These are phyloP conservation scores for Epirrita christyi DNA, from an alignment of 2,888 invertebrate genomes.

Conservation along the genomic window DNA sequence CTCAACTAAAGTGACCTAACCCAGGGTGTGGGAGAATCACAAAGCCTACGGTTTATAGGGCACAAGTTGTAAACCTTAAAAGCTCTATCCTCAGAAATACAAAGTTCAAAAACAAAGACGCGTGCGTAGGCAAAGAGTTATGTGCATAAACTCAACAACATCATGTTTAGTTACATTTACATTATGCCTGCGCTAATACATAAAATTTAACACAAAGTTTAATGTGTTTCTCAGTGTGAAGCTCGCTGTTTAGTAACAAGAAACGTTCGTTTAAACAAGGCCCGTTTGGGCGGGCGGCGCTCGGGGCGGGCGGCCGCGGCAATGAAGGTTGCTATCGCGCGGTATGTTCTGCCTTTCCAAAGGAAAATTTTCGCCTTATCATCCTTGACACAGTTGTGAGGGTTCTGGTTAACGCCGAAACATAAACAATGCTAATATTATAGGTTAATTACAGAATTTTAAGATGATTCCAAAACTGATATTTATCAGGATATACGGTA, in stretches of 20 bases:
- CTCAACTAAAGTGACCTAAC: no score
- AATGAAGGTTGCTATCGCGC: slow-evolving; percentile 29
- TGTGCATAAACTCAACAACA: slow-evolving; percentile 18
- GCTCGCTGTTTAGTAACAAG: slow-evolving; percentile 40
- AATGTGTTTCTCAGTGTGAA: slow-evolving; percentile 37
- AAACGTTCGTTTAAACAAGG: slow-evolving; percentile 46
- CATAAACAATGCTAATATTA: slow-evolving; percentile 22
- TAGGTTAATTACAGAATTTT: neutral
- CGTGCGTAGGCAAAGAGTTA: slow-evolving; percentile 1
- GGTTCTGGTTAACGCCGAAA: slow-evolving; percentile 37
- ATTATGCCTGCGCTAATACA: slow-evolving; percentile 31
- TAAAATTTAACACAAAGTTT: slow-evolving; percentile 36
- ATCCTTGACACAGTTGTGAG: slow-evolving; percentile 63
- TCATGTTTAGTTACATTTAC: slow-evolving; percentile 27
- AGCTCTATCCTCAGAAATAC: neutral
- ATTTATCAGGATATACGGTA: slow-evolving; percentile 7
- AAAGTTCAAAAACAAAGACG: neutral
- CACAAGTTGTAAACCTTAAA: neutral
- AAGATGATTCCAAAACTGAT: slow-evolving; percentile 17
- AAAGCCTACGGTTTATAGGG: neutral
- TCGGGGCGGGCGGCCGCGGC: slow-evolving; percentile 30
- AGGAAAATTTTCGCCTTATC: slow-evolving; percentile 67
- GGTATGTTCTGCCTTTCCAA: slow-evolving; percentile 52
- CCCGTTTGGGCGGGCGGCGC: slow-evolving; percentile 31
- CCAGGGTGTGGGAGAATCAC: neutral